Conservation (phyloP, 1,140 invertebrate species). For the Globodera rostochiensis region DNA sequence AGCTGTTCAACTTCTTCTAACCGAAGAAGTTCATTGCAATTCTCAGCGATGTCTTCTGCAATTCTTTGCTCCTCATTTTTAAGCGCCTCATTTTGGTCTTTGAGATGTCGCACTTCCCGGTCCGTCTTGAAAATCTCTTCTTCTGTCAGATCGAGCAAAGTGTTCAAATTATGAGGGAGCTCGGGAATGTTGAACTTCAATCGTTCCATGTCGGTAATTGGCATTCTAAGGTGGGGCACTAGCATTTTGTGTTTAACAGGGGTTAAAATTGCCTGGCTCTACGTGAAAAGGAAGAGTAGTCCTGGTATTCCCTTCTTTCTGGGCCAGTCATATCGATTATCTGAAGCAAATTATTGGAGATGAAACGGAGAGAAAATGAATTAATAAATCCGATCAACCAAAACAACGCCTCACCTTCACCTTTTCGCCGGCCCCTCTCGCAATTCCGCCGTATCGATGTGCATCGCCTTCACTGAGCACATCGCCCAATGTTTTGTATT, state of each 20-base stretch:
- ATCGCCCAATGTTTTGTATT: conserved; percentile 88
- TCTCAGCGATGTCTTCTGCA: conserved; percentile 67
- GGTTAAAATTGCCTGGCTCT: conserved; percentile 57
- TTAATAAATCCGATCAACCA: neutral
- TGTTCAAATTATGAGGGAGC: conserved; percentile 85
- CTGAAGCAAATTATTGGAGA: conserved; percentile 71
- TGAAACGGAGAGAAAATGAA: neutral
- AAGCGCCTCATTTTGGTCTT: conserved; percentile 73
- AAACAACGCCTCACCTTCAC: neutral
- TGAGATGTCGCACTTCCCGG: conserved; percentile 76
- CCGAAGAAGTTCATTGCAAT: conserved; percentile 28
- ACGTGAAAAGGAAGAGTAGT: conserved; percentile 55
- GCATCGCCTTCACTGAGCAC: conserved; percentile 68
- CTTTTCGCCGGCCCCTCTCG: neutral
- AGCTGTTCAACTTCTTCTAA: conserved; percentile 43
- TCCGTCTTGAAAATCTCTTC: conserved; percentile 90
- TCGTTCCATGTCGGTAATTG: conserved; percentile 46
- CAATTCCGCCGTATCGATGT: conserved; percentile 5
- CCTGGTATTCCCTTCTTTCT: conserved; percentile 84
- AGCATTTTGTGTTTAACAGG: conserved; percentile 15
- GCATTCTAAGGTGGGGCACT: conserved; percentile 25
- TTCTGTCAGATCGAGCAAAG: conserved; percentile 81
- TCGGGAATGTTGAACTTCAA: conserved; percentile 77
- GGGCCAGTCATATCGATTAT: conserved; percentile 98
- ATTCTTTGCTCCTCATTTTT: conserved; percentile 71